Conservation (phyloP, 1,140 invertebrate genomes). For the Caenorhabditis latens region DNA sequence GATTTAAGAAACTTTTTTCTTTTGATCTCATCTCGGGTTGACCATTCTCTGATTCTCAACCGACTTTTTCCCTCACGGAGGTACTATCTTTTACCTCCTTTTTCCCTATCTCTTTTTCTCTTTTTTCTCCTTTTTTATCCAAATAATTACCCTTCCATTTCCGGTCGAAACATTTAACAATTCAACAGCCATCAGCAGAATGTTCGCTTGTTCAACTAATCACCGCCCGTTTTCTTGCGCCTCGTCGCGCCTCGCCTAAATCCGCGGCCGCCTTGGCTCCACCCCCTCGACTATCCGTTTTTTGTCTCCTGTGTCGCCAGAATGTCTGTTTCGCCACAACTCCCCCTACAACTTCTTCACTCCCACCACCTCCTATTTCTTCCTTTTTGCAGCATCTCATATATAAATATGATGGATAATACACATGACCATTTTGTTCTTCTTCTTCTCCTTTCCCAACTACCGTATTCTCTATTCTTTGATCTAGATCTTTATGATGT, state of each 20-base stretch:
- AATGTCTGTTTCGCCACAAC: slow-evolving; percentile 50
- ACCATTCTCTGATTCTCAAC: too few species aligned
- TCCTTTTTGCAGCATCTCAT: slow-evolving; percentile 14
- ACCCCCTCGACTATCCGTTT: slow-evolving; percentile 9
- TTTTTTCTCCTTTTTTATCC: background rate
- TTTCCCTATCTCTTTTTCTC: background rate
- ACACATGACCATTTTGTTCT: slow-evolving; percentile 11
- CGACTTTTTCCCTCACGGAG: too few species aligned
- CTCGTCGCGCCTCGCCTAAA: background rate
- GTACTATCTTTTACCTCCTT: background rate
- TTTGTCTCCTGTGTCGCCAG: slow-evolving; percentile 24
- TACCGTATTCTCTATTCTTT: slow-evolving; percentile 6
- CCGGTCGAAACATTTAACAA: background rate
- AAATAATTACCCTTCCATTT: slow-evolving; percentile 37
- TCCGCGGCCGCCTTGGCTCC: background rate
- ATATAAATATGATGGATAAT: slow-evolving; percentile 29
- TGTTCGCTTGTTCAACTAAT: slow-evolving; percentile 56
- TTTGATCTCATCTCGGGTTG: background rate
- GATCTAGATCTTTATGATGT: background rate
- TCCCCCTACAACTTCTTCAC: background rate
- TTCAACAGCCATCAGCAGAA: background rate
- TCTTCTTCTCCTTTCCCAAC: background rate
- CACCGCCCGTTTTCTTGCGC: slow-evolving; percentile 42
- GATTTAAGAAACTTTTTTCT: slow-evolving; percentile 15
- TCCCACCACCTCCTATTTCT: slow-evolving; percentile 11